Conservation (phyloP, 2,113 vertebrate species). For the Pantherophis guttatus region DNA sequence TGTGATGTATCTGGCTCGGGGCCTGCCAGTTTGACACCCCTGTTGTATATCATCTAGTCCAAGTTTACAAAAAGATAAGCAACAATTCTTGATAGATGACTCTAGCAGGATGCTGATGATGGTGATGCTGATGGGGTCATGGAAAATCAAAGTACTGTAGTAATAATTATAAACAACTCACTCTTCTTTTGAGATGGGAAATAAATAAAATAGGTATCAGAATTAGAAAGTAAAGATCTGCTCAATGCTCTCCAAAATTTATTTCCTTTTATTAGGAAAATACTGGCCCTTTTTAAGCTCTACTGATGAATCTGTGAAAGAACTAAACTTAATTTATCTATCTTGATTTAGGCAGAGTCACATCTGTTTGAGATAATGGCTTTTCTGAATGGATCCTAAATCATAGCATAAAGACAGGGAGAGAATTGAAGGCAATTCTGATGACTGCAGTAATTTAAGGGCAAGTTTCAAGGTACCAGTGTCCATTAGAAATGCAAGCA, state of each 20-base stretch:
- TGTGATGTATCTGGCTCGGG: no score
- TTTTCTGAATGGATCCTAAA: background rate
- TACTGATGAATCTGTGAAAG: background rate
- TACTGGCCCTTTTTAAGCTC: background rate
- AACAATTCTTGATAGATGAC: background rate
- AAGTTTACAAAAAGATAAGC: background rate
- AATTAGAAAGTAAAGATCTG: background rate
- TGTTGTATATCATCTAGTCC: background rate
- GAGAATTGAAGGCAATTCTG: background rate
- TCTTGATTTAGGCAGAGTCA: background rate
- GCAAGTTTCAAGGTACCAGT: background rate
- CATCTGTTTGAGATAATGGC: background rate
- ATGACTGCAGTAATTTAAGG: background rate
- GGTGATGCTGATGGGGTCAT: background rate
- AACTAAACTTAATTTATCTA: background rate
- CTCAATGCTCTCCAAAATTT: background rate
- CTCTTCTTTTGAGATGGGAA: background rate
- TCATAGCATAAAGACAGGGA: background rate
- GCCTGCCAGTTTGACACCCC: background rate
- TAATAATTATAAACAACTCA: background rate
- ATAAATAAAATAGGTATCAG: background rate
- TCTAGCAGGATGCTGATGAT: background rate
- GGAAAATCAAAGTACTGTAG: background rate
- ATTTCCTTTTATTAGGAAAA: background rate
- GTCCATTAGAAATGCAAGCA: background rate